Conservation (phyloP, 2,888 invertebrate species). For the Candidula unifasciata region DNA sequence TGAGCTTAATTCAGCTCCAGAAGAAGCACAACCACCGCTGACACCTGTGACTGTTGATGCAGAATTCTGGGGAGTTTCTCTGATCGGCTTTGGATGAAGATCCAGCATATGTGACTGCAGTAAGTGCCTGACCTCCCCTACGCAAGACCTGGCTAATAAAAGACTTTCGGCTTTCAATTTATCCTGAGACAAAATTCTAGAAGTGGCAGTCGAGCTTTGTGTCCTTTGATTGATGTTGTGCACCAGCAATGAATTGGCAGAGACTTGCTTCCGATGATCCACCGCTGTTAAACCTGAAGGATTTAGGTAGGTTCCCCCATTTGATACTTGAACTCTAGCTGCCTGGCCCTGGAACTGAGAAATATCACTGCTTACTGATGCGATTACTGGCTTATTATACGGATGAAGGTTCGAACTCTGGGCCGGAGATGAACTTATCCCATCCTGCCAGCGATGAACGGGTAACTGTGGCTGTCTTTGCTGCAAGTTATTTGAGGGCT, state of each 20-base stretch:
- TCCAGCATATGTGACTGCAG: conserved; percentile 38
- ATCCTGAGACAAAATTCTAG: not conserved
- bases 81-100: conserved; percentile 33
- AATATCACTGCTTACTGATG: not conserved
- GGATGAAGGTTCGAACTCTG: conserved; percentile 2
- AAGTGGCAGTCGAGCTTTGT: not conserved
- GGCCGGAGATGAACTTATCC: not conserved
- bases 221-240: not conserved
- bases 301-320: not conserved
- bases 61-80: conserved; percentile 29
- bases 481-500: not conserved
- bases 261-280: not conserved
- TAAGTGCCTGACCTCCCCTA: conserved; percentile 19
- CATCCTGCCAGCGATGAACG: not conserved
- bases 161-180: conserved; percentile 29
- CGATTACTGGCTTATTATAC: conserved; percentile 24
- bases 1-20: not conserved
- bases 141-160: conserved; percentile 22
- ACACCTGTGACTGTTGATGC: conserved; percentile 28
- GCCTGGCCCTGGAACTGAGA: not conserved
- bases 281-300: not conserved
- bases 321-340: not conserved
- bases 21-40: not conserved
- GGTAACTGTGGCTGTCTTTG: not conserved
- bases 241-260: not conserved